Base-by-base conservation (phyloP, 2,888 invertebrate genomes). In the Autographa pulchrina region DNA sequence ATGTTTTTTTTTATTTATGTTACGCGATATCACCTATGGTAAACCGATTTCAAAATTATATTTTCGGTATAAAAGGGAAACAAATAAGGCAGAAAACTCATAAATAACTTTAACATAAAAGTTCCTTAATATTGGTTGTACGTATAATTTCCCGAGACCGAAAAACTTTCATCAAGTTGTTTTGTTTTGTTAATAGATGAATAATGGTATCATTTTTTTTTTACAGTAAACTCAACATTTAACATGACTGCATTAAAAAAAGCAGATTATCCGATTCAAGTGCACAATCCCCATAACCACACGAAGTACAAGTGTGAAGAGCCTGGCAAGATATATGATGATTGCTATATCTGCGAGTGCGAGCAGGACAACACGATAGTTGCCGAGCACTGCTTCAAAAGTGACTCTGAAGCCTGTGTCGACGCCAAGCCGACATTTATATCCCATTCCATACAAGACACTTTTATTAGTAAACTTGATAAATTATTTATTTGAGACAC, bases 321-420 rank as follows among this genome's bases (percentile, higher is more conserved):
- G 8, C 72, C 87, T 0, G 94, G 92, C 0, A 84, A 75, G 1
- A 38, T 92, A 0, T 75, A 78, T 52, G 93, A 94, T 54, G 83
- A 84, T 0, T 95, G 95, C 72, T 94, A 84, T 71, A 82, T 92
- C 8, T 95, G 94, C 65, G 88, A 92, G n/a, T 94, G 94, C 68
- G 87, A 88, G 16, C 74, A 86, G 9, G 76, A 87, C 0, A 70
- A 77, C 0, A 72, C 86, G 8, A 41, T 92, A 0, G 85, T 94
- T 0, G 86, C 88, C 66, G 94, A 94, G 62, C 92, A 94, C 61
- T 94, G 94, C 75, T 95, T 89, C 68, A 90, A 86, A 72, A 94
- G 88, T 43, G 84, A 91, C 0, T 79, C 78, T 0, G 62, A 74
- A 0, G 77, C 78, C 0, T 95, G 94, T 64, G 68, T 35, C 0